Conservation (phyloP, 2,113 vertebrate genomes). For the human (Homo sapiens) region GRCh38 chr4:147841501-147842000, state of each 20-base stretch:
- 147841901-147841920: background rate
- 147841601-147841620: constrained; percentile 24
- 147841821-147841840: background rate
- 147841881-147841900: background rate
- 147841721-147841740: background rate
- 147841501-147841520: background rate
- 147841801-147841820: background rate
- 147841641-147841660: constrained; percentile 36
- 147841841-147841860: background rate
- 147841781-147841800: background rate
- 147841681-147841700: background rate
- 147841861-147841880: background rate
- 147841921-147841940: too few relatives aligned
- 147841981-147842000: too few relatives aligned
- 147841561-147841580: background rate
- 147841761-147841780: background rate
- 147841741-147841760: background rate
- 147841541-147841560: background rate
- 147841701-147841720: background rate
- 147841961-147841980: too few relatives aligned
- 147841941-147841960: too few relatives aligned
- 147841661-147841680: background rate
- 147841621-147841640: background rate
- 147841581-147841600: constrained; percentile 30
- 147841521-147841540: background rate